Evolutionary conservation across 2,888 invertebrate species (phyloP).

Genomic region (Lasius platythorax): DNA sequence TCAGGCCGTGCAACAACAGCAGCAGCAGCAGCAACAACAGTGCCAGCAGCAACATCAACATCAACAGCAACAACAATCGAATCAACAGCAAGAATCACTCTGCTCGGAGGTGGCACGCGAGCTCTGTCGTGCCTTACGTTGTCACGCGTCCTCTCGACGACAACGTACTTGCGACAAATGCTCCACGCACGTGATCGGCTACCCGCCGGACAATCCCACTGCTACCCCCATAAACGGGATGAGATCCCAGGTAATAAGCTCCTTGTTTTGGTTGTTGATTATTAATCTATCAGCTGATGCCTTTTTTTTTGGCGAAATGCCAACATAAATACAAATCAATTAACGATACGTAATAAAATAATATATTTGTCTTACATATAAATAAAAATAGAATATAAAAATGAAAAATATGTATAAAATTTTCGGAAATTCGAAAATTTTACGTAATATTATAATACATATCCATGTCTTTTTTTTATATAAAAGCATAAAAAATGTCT

Average conservation of each 20-base stretch:
- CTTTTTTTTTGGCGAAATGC: not conserved
- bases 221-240: constrained; percentile 85
- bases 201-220: constrained; percentile 86
- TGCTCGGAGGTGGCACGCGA: constrained; percentile 93
- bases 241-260: constrained; percentile 82
- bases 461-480: too few relatives aligned
- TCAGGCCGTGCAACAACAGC: constrained; percentile 84
- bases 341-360: not conserved
- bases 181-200: constrained; percentile 86
- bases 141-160: constrained; percentile 89
- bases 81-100: constrained; percentile 88
- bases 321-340: not conserved
- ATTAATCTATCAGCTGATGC: not conserved
- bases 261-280: not conserved
- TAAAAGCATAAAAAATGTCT: not conserved
- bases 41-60: constrained; percentile 82
- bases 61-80: constrained; percentile 80
- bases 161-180: constrained; percentile 89
- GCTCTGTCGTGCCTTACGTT: constrained; percentile 89
- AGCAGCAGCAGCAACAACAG: constrained; percentile 86
- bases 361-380: not conserved
- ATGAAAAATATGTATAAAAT: not conserved
- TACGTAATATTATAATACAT: too few relatives aligned
- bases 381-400: not conserved
- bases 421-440: not conserved